Evolutionary conservation across 2,888 invertebrate species (phyloP).

Genomic region (Tipula lateralis): DNA sequence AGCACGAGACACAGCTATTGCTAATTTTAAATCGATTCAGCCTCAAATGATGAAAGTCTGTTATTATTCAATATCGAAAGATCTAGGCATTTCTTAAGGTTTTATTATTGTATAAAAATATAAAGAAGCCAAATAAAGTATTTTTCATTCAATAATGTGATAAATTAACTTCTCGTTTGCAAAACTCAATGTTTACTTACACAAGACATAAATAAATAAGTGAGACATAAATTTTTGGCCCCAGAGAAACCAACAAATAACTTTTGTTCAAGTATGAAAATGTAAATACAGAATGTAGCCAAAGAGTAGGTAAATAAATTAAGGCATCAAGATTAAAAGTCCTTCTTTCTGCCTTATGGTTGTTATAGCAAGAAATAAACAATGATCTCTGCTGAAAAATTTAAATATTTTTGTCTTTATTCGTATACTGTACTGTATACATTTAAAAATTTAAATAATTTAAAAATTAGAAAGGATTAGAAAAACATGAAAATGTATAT

Average conservation of each 20-base stretch:
- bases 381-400: not conserved
- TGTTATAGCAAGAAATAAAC: not conserved
- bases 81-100: conserved; percentile 59
- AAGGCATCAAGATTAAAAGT: not conserved
- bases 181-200: not conserved
- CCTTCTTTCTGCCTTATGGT: not conserved
- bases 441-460: not conserved
- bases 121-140: too few relatives aligned
- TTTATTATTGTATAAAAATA: too few relatives aligned
- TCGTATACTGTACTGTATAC: not conserved
- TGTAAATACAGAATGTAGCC: not conserved
- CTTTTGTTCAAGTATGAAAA: not conserved
- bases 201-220: not conserved
- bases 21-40: conserved; percentile 65
- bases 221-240: not conserved
- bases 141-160: not conserved
- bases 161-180: not conserved
- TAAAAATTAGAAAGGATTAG: not conserved
- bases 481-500: not conserved
- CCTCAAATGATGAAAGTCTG: conserved; percentile 80
- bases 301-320: not conserved
- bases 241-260: not conserved
- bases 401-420: not conserved
- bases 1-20: conserved; percentile 61
- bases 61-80: conserved; percentile 68